Conservation (phyloP, 2,113 vertebrate species). For the Neogobius melanostomus region DNA sequence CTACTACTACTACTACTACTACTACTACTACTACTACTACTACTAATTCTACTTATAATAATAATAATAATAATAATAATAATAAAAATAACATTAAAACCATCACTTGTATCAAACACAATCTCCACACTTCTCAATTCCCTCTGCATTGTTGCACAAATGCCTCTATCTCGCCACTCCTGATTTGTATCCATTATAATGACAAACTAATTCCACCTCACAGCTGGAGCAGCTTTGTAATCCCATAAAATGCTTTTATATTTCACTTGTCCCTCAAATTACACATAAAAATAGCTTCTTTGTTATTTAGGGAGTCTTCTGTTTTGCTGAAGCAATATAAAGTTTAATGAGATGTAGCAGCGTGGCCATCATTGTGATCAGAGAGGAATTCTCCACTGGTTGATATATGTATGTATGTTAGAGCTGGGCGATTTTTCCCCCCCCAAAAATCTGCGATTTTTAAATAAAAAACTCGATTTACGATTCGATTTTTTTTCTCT, state of each 20-base stretch:
- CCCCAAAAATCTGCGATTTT: too few species aligned
- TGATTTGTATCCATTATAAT: conserved; percentile 30
- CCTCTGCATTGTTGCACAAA: conserved; percentile 7
- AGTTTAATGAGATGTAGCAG: conserved; percentile 13
- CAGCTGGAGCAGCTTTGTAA: conserved; percentile 10
- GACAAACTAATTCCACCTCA: conserved; percentile 28
- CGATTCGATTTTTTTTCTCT: too few species aligned
- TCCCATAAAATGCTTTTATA: conserved; percentile 20
- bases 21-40: too few species aligned
- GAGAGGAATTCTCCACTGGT: background rate
- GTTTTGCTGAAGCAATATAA: conserved; percentile 11
- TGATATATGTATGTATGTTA: too few species aligned
- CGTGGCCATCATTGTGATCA: conserved; percentile 3
- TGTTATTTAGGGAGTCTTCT: background rate
- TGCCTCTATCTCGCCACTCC: conserved; percentile 4
- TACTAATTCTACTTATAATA: too few species aligned
- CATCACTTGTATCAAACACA: conserved; percentile 23
- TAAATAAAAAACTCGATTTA: too few species aligned
- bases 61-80: too few species aligned
- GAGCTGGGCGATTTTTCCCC: too few species aligned
- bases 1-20: too few species aligned
- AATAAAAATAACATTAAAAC: background rate
- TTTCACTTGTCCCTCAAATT: conserved; percentile 2
- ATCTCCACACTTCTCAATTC: conserved; percentile 29
- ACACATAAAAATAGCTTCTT: conserved; percentile 22